These are phyloP conservation scores for Aplysia californica DNA, from an alignment of 1,140 invertebrate species.

Conservation along the genomic window DNA sequence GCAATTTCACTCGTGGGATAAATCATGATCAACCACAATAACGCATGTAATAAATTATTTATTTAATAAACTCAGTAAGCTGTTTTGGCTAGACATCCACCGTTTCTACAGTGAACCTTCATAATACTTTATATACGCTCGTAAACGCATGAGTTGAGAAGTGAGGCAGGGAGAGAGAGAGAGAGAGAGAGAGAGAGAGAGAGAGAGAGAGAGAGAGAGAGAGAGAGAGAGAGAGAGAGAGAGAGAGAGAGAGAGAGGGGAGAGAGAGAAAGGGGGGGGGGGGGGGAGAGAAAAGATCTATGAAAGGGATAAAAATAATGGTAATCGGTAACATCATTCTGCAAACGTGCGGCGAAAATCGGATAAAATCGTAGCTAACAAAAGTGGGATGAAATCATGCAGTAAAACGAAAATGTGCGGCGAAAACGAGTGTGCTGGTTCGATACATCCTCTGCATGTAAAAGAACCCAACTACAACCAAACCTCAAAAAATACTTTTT, in stretches of 20 bases:
- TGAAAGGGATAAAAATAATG: not conserved
- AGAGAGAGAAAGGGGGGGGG: not conserved
- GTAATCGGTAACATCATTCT: not conserved
- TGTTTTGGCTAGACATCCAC: too few species aligned
- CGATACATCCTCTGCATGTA: not conserved
- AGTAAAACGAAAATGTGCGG: too few species aligned
- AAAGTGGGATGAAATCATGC: too few species aligned
- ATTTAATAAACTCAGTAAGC: too few species aligned
- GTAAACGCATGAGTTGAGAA: not conserved
- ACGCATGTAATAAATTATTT: too few species aligned
- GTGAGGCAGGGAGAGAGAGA: not conserved
- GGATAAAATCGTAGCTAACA: not conserved
- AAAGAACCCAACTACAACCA: not conserved
- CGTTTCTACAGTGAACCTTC: too few species aligned
- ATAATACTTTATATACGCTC: too few species aligned
- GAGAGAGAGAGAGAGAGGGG: constrained; percentile 13
- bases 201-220: not conserved
- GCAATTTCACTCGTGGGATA: too few species aligned
- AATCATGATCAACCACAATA: too few species aligned
- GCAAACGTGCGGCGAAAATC: not conserved
- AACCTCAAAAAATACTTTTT: not conserved
- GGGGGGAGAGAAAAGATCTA: not conserved
- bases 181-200: not conserved
- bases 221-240: not conserved
- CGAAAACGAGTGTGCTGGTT: not conserved